Evolutionary conservation across 2,113 vertebrate species (phyloP).

Genomic region (Tympanuchus pallidicinctus): DNA sequence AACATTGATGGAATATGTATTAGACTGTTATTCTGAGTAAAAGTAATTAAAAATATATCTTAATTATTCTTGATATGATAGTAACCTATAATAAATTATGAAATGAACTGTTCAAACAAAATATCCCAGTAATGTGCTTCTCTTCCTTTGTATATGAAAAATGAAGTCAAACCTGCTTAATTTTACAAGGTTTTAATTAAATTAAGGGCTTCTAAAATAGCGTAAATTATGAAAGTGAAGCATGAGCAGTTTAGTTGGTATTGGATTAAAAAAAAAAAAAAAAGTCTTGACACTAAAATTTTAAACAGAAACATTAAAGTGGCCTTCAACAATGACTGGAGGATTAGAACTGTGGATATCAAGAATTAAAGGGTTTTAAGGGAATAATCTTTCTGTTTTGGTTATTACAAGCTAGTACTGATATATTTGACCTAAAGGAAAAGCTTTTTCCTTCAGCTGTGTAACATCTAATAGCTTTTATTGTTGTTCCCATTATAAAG

Average conservation of each 20-base stretch:
- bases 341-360: slow-evolving; percentile 50
- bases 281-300: slow-evolving; percentile 26
- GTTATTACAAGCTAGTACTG: slow-evolving; percentile 38
- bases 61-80: slow-evolving; percentile 82
- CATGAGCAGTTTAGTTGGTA: slow-evolving; percentile 41
- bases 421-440: slow-evolving; percentile 51
- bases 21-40: slow-evolving; percentile 76
- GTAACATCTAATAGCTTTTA: slow-evolving; percentile 41
- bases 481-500: slow-evolving; percentile 49
- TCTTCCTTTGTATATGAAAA: slow-evolving; percentile 62
- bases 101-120: slow-evolving; percentile 80
- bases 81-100: slow-evolving; percentile 78
- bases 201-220: slow-evolving; percentile 56
- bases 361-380: slow-evolving; percentile 48
- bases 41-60: slow-evolving; percentile 84
- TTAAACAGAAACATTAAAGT: slow-evolving; percentile 45
- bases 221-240: slow-evolving; percentile 40
- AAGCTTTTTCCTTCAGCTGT: background rate
- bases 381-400: slow-evolving; percentile 25
- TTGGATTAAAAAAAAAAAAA: background rate
- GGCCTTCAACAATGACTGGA: slow-evolving; percentile 42
- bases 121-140: slow-evolving; percentile 65
- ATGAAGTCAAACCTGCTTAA: slow-evolving; percentile 65
- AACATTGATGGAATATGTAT: slow-evolving; percentile 84
- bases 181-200: slow-evolving; percentile 74